These are phyloP conservation scores for Manis crassicaudata DNA, from an alignment of 2,797 vertebrate genomes.

Conservation along the genomic window DNA sequence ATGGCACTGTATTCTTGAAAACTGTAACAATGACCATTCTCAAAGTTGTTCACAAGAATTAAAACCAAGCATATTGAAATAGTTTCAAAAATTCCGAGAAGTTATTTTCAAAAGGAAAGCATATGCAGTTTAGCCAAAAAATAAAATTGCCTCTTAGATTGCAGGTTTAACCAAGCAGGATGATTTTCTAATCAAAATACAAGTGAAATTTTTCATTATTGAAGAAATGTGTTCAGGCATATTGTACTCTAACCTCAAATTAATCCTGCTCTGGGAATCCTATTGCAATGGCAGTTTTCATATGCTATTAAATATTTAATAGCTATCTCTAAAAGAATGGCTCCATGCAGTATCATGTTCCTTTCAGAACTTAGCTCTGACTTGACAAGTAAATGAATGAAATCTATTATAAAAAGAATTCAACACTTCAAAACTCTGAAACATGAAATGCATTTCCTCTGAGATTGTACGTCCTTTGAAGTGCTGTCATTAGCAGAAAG, in stretches of 20 bases:
- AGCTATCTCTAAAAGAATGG: slow-evolving; percentile 41
- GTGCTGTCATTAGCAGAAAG: background rate
- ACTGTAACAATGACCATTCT: background rate
- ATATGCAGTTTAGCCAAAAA: background rate
- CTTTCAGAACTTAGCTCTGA: slow-evolving; percentile 52
- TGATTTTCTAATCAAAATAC: slow-evolving; percentile 27
- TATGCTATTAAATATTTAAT: slow-evolving; percentile 69
- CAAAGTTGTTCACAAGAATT: background rate
- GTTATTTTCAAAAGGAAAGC: background rate
- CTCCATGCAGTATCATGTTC: background rate
- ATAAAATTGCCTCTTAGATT: background rate
- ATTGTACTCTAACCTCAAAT: slow-evolving; percentile 42
- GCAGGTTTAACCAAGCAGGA: background rate
- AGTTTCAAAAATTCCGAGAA: slow-evolving; percentile 34
- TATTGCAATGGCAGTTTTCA: background rate
- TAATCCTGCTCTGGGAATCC: slow-evolving; percentile 38
- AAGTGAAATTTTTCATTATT: slow-evolving; percentile 14
- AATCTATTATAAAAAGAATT: slow-evolving; percentile 45
- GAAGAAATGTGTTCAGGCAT: background rate
- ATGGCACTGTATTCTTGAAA: background rate
- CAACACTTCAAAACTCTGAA: background rate
- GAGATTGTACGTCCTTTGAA: background rate
- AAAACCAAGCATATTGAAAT: background rate
- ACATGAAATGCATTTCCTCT: background rate
- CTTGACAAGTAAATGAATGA: slow-evolving; percentile 68